phyloP scores from a whole-genome alignment of 2,113 vertebrate genomes.

The Colaptes auratus region DNA sequence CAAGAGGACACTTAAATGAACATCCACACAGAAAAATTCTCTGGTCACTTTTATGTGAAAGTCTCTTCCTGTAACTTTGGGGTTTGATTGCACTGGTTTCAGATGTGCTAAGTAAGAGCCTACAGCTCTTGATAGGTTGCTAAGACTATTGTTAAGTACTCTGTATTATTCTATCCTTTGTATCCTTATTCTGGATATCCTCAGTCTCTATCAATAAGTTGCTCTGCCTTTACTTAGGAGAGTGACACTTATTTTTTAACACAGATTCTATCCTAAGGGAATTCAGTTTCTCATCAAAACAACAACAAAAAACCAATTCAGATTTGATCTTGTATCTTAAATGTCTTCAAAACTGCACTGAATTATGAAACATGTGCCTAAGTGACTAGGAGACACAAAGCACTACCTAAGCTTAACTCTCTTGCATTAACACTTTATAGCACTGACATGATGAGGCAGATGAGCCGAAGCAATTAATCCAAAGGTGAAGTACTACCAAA shows the following conservation, averaged over 20 bases:
- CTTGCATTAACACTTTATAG: background rate
- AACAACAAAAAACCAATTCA: background rate
- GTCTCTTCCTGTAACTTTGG: background rate
- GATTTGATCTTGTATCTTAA: background rate
- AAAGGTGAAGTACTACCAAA: background rate
- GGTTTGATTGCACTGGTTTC: background rate
- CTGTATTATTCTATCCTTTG: background rate
- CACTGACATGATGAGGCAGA: fast-evolving
- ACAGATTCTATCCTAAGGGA: background rate
- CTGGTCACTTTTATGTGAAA: background rate
- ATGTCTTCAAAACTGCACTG: background rate
- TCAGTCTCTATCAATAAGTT: background rate
- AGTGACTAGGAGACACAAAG: background rate
- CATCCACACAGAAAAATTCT: background rate
- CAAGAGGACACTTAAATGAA: fast-evolving
- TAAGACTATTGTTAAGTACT: too few species aligned
- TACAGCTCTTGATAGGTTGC: too few species aligned
- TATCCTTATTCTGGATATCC: background rate
- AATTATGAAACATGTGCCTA: fast-evolving
- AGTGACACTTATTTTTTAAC: background rate
- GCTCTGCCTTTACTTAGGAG: background rate
- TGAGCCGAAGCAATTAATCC: background rate
- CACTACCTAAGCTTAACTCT: fast-evolving
- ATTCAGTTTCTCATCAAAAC: background rate
- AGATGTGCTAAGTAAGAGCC: background rate